Evolutionary conservation across 2,113 vertebrate genomes (phyloP), one percentile per base, ranked within the genome.

Genomic region (Sylvietta virens): DNA sequence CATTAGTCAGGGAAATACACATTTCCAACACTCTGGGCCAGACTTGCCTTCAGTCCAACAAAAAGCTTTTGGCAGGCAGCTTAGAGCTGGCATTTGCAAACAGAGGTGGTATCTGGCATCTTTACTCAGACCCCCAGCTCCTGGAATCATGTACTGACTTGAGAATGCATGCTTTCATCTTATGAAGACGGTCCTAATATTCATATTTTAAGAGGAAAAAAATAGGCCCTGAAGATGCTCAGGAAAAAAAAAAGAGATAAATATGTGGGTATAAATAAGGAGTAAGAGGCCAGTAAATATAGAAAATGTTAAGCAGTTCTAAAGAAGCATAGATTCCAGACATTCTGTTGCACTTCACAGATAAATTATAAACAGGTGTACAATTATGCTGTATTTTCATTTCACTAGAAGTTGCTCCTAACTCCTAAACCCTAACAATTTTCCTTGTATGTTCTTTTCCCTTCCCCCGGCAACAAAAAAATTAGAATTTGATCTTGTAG

Each of bases 401-500:
- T 86, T 88, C 40, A 66, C 31, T 66, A 57, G 20, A 76, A 26
- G 17, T 26, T 60, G 17, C 31, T 84, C 51, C 14, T 22, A 73
- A 45, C 27, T 57, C 44, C 47, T 44, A 90, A 66, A 83, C 9
- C 8, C 35, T 26, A 83, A 67, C 6, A 17, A 35, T 40, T 70
- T 82, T 13, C 13, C 47, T 26, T 39, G 5, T 33, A 22, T 53
- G 23, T 37, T 51, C n/a, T 39, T 74, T 44, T 39, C 48, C 30
- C 28, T 61, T 26, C 2, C 14, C 23, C 2, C 9, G 1, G 1
- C 11, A n/a, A 45, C 0, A 71, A 48, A 0, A 56, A 47, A 31
- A 14, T 9, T 6, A 33, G 18, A 71, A 62, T 45, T 61, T 86
- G 31, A 67, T 48, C 37, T 39, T 28, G 3, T 17, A 51, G 30